Percentiles rank a stretch among this genome's conserved stretches.
Conservation (phyloP, 53 echinoderm and acorn worm genomes). For the Astropecten irregularis region DNA sequence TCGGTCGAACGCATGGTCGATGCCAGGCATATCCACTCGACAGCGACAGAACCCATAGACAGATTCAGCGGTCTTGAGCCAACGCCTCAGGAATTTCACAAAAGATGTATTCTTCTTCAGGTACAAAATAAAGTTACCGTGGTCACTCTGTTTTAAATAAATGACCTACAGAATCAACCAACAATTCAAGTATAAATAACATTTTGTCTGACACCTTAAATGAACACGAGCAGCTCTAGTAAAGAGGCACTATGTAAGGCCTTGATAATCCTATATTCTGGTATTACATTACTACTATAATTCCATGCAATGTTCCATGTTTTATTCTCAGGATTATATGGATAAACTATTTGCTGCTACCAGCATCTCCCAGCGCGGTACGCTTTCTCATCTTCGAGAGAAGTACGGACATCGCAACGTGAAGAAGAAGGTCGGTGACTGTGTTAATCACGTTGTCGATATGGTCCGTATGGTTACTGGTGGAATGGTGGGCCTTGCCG, state of each 20-base stretch:
- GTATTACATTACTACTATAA: too few relatives aligned
- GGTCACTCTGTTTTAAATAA: too few relatives aligned
- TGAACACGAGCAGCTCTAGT: too few relatives aligned
- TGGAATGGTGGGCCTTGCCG: background rate
- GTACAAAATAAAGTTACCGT: background rate
- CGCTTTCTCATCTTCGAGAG: background rate
- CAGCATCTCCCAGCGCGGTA: background rate
- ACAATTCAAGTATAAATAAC: too few relatives aligned
- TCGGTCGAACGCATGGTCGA: background rate
- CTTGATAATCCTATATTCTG: too few relatives aligned
- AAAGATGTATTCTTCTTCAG: background rate
- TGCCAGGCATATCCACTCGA: background rate
- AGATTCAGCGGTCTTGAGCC: background rate
- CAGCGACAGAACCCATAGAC: background rate
- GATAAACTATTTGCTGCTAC: background rate
- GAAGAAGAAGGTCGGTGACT: background rate
- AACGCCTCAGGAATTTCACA: background rate
- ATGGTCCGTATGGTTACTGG: background rate
- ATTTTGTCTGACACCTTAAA: too few relatives aligned
- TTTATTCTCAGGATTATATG: background rate
- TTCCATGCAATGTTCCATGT: too few relatives aligned
- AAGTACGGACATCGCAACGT: background rate
- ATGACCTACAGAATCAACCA: too few relatives aligned
- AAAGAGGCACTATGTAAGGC: too few relatives aligned
- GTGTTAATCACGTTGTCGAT: background rate